Base-by-base conservation (phyloP, 2,113 vertebrate genomes). In the Rhipidura dahli region DNA sequence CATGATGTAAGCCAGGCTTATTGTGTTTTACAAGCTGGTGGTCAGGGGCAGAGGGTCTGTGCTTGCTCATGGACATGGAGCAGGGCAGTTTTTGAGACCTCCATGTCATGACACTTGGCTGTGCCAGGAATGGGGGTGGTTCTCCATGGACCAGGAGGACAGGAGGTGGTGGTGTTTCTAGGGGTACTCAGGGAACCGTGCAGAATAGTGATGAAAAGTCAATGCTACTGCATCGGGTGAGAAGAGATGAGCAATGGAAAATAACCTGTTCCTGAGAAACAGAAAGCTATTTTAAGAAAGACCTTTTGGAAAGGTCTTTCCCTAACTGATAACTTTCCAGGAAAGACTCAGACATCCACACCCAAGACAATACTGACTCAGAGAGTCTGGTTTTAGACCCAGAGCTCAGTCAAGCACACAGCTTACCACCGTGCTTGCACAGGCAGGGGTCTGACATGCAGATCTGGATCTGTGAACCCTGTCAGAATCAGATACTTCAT, bases 31-130 rank as follows among this genome's bases (percentile, higher is more conserved):
- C 28, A 68, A 64, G 22, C 6, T 10, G 14, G 37, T 31, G 35
- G 20, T 24, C 4, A 7, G 9, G 13, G 60, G 2, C 35, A 65
- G 80, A n/a, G 10, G 33, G 9, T 18, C 28, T 53, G 1, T 42
- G 60, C 4, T 45, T 57, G 28, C 51, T 63, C 13, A 16, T 22
- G 56, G 60, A 50, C 15, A 39, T 6, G 39, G 37, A 84, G 35
- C 51, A 70, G 47, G 68, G 39, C 21, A 73, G 35, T 0, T 1
- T 37, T 56, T 77, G 45, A 64, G 54, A 89, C 8, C 14, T 35
- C n/a, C 28, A 6, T 7, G 28, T 26, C 37, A 23, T 0, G 0
- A 45, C 27, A 69, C 17, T 24, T 61, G 22, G 13, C 33, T 84
- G 42, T 61, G n/a, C 8, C 47, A 27, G 68, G 72, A 65, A 13